A percentile compares a stretch with the other conserved stretches of the same genome.
Conservation (phyloP, 2,888 invertebrate species). For the Ennomos quercinarius region DNA sequence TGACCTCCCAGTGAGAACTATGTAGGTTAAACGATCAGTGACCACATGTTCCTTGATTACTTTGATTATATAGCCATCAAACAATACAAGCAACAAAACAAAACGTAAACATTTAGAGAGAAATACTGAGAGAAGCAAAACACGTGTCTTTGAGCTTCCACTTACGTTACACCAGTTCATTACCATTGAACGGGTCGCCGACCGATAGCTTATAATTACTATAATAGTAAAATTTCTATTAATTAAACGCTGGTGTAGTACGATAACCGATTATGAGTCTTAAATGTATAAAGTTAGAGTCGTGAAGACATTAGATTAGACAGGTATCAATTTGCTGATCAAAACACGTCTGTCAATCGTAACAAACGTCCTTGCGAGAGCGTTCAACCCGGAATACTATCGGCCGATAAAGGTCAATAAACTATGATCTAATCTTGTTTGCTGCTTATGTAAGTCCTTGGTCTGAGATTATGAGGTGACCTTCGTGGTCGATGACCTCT, state of each 20-base stretch:
- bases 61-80: too few species aligned
- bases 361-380: constrained; percentile 75
- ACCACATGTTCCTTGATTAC: not conserved
- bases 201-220: constrained; percentile 59
- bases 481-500: constrained; percentile 69
- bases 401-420: constrained; percentile 61
- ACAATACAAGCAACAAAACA: not conserved
- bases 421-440: constrained; percentile 65
- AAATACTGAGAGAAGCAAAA: constrained; percentile 30
- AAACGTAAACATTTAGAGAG: constrained; percentile 12
- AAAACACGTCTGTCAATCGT: constrained; percentile 47
- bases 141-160: constrained; percentile 32
- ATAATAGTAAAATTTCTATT: constrained; percentile 56
- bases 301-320: constrained; percentile 35
- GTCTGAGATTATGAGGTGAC: constrained; percentile 63
- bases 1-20: not conserved
- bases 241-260: constrained; percentile 38
- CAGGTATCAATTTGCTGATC: constrained; percentile 53
- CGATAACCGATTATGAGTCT: constrained; percentile 39
- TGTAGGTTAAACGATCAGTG: not conserved
- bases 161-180: constrained; percentile 40
- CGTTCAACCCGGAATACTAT: constrained; percentile 77
- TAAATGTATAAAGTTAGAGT: constrained; percentile 38
- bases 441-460: constrained; percentile 71
- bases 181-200: constrained; percentile 45